Evolutionary conservation across 92 coral and sea anemone genomes (phyloP).

Genomic region (Epizoanthus rinbou): DNA sequence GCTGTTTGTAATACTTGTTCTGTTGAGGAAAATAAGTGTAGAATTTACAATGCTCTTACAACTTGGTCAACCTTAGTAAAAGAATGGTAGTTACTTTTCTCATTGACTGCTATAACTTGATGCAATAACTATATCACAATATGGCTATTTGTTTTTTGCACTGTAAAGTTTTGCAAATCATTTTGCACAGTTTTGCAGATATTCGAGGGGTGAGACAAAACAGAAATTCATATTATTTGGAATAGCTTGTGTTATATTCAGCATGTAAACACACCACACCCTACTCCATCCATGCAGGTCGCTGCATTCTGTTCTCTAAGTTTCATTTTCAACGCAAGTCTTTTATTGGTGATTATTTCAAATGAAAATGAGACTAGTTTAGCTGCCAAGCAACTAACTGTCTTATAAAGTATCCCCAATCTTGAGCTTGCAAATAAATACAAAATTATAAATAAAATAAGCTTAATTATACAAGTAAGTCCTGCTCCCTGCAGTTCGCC

Average conservation of each 20-base stretch:
- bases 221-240: constrained; percentile 5
- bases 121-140: too few relatives aligned
- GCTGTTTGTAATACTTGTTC: too few relatives aligned
- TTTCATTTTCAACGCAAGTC: neutral
- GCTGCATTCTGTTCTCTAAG: too few relatives aligned
- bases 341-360: neutral
- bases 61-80: too few relatives aligned
- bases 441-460: neutral
- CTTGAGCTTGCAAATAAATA: neutral
- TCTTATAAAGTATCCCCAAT: neutral
- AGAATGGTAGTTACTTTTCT: neutral
- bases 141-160: neutral
- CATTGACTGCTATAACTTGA: neutral
- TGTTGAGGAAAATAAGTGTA: too few relatives aligned
- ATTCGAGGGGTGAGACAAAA: neutral
- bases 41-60: too few relatives aligned
- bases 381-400: neutral
- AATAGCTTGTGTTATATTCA: neutral
- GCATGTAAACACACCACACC: constrained; percentile 36
- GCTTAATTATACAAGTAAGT: neutral
- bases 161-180: neutral
- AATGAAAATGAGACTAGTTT: neutral
- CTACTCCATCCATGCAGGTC: neutral
- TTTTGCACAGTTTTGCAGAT: neutral
- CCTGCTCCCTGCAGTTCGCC: constrained; percentile 1